A percentile compares a stretch with the other conserved stretches of the same genome.
Conservation (phyloP, 2,797 vertebrate genomes). For the Cuculus canorus region DNA sequence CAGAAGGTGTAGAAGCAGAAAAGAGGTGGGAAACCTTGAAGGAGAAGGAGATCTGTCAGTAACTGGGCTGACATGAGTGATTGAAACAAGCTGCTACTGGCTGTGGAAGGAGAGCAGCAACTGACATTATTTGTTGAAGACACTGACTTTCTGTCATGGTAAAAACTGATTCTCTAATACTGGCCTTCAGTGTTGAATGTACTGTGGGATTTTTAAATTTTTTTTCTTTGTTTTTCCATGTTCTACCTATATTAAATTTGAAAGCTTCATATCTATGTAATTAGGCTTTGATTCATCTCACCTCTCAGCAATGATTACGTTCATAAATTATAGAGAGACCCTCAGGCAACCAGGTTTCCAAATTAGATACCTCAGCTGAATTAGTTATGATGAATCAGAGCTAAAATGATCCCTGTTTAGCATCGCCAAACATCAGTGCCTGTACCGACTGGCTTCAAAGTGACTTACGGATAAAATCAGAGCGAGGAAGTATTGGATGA, state of each 20-base stretch:
- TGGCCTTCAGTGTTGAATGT: background rate
- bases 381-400: conserved; percentile 51
- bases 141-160: background rate
- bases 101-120: background rate
- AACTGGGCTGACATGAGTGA: background rate
- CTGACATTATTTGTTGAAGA: background rate
- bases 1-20: background rate
- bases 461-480: background rate
- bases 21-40: background rate
- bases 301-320: conserved; percentile 34
- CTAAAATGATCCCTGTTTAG: conserved; percentile 26
- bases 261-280: conserved; percentile 27
- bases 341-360: conserved; percentile 32
- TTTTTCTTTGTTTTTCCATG: background rate
- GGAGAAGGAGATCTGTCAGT: background rate
- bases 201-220: background rate
- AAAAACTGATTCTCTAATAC: background rate
- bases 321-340: conserved; percentile 52
- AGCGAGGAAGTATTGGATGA: background rate
- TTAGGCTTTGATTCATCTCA: conserved; percentile 51
- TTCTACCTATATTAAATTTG: background rate
- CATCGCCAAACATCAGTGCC: background rate
- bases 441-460: background rate
- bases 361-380: conserved; percentile 50
- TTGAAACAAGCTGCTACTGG: background rate